Evolutionary conservation across 2,888 invertebrate species (phyloP), one percentile per base, ranked within the genome.

Genomic region (Alviniconcha strummeri): DNA sequence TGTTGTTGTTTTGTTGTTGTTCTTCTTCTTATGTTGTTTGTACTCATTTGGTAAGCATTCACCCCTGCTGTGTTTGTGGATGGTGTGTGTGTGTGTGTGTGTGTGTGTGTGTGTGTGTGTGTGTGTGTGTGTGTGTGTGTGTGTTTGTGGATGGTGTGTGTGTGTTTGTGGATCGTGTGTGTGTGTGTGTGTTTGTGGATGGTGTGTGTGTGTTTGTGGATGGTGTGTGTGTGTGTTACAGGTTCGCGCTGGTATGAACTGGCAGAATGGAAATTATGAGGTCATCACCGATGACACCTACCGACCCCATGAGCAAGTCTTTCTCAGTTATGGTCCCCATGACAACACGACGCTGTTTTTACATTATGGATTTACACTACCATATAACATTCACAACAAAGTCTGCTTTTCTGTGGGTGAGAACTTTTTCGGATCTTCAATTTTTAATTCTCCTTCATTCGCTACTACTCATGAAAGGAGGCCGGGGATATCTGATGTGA

Each of bases 271-370:
- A 74, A 94, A 94, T 85, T 96, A 95, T 92, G 94, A 95, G 90
- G 95, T 96, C 67, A 93, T 90, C 84, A 95, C 96, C 4, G 91
- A 94, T 72, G 94, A 93, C 82, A 88, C 93, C 4, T 96, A 96
- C 91, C 93, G 95, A 81, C 95, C 95, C 83, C 95, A 95, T 92
- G 94, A 96, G 69, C 96, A 98, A 94, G 96, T 97, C 83, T 98
- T 97, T 92, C 98, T 98, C 89, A 97, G 96, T 89, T 98, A 98
- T 92, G 98, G 98, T 0, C 95, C 96, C 71, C 96, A 97, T 92
- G 95, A 96, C 89, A 98, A 97, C 94, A 93, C 95, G 0, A 96
- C 96, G 92, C 94, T 98, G n/a, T 95, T 97, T 64, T 94, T 96
- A 0, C 97, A 98, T 90, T 98, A 98, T 94, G 98, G 98, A 0